These are phyloP conservation scores for Aphodius granarius DNA, from an alignment of 2,888 invertebrate genomes.

Conservation along the genomic window DNA sequence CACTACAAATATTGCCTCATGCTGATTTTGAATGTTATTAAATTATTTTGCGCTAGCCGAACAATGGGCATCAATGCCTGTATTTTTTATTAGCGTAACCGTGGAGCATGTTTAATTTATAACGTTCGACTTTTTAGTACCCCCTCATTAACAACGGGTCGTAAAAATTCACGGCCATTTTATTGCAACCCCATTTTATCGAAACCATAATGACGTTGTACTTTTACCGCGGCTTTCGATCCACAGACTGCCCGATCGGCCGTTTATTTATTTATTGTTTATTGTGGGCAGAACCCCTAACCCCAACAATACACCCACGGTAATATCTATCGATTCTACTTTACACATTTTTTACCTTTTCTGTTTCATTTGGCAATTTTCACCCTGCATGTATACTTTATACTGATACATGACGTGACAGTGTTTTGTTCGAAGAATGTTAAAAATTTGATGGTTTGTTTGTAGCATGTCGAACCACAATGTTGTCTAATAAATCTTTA, in stretches of 20 bases:
- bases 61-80: neutral
- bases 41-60: no score
- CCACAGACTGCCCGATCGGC: neutral
- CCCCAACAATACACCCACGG: neutral
- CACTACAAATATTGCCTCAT: no score
- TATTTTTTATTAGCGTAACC: neutral
- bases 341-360: neutral
- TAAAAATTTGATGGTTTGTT: neutral
- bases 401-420: neutral
- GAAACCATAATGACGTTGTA: neutral
- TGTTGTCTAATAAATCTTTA: neutral
- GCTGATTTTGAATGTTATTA: no score
- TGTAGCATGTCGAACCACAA: neutral
- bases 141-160: neutral
- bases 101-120: neutral
- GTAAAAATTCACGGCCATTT: neutral
- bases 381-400: neutral
- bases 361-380: neutral
- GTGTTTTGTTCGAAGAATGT: neutral
- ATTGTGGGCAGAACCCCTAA: neutral
- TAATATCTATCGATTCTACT: neutral
- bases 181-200: neutral
- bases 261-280: neutral
- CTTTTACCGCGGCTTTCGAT: neutral
- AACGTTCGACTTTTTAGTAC: neutral